Percentiles rank a stretch among this genome's conserved stretches.
Evolutionary conservation across 2,113 vertebrate species (phyloP).

Genomic region (Thymallus thymallus): DNA sequence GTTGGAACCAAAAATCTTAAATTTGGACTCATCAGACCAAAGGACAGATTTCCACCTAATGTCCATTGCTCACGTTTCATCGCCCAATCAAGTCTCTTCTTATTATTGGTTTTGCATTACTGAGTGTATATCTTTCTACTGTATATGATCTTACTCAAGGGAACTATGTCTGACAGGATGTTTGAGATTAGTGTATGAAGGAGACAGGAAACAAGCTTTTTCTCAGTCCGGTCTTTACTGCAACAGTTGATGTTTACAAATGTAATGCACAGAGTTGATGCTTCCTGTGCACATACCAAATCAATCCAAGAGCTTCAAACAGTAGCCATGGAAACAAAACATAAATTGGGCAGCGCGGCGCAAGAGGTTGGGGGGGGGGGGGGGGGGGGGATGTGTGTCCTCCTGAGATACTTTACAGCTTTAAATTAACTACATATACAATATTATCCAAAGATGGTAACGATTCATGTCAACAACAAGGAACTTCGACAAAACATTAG

Average conservation of each 20-base stretch:
- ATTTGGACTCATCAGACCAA: too few species aligned
- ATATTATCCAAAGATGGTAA: constrained; percentile 11
- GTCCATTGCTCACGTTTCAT: neutral
- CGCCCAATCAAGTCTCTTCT: too few species aligned
- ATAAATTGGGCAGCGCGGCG: neutral
- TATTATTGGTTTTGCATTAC: too few species aligned
- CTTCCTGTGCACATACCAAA: constrained; percentile 7
- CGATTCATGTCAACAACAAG: constrained; percentile 7
- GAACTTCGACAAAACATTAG: neutral
- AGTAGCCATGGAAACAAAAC: neutral
- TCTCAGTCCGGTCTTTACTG: constrained; percentile 50
- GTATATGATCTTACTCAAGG: too few species aligned
- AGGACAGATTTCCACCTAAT: too few species aligned
- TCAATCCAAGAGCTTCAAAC: constrained; percentile 1
- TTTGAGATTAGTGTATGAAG: neutral
- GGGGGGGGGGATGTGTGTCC: neutral
- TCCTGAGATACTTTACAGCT: constrained; percentile 17
- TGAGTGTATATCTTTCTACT: too few species aligned
- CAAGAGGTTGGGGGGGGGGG: neutral
- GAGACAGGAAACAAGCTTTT: constrained; percentile 2
- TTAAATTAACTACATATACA: constrained; percentile 19
- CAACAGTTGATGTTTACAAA: constrained; percentile 47
- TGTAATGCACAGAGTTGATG: constrained; percentile 21
- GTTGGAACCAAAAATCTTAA: too few species aligned
- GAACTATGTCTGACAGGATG: neutral